Evolutionary conservation across 92 coral and sea anemone genomes (phyloP).

Genomic region (Siderastrea siderea): DNA sequence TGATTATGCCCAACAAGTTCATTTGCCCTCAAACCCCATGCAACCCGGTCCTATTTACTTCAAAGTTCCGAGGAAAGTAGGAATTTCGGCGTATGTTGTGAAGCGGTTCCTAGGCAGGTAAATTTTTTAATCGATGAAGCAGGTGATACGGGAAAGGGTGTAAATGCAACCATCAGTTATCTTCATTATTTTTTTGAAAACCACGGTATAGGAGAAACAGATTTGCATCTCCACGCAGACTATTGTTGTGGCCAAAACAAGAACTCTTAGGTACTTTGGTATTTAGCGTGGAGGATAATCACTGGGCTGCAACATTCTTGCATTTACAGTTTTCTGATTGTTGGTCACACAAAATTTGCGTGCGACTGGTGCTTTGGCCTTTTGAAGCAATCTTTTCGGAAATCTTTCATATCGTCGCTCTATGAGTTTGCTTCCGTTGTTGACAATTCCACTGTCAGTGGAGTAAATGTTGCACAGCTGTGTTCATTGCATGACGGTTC

Average conservation of each 20-base stretch:
- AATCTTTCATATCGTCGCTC: constrained; percentile 30
- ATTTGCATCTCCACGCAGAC: constrained; percentile 47
- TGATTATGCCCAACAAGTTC: constrained; percentile 69
- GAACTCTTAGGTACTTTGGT: constrained; percentile 42
- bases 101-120: constrained; percentile 56
- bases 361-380: constrained; percentile 45
- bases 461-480: constrained; percentile 35
- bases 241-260: constrained; percentile 56
- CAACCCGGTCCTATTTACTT: constrained; percentile 70
- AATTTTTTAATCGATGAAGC: constrained; percentile 48
- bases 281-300: constrained; percentile 44
- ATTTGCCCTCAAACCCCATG: constrained; percentile 61
- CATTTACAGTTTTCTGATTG: constrained; percentile 19
- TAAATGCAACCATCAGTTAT: constrained; percentile 45
- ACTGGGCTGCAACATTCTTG: constrained; percentile 18
- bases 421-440: constrained; percentile 24
- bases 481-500: constrained; percentile 39
- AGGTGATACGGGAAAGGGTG: constrained; percentile 40
- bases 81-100: constrained; percentile 57
- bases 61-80: constrained; percentile 62
- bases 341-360: constrained; percentile 53
- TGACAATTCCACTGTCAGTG: constrained; percentile 25
- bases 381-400: constrained; percentile 23
- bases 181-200: constrained; percentile 39
- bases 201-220: constrained; percentile 56